These are phyloP conservation scores for Sitophilus oryzae DNA, from an alignment of 1,140 invertebrate species.

Conservation along the genomic window DNA sequence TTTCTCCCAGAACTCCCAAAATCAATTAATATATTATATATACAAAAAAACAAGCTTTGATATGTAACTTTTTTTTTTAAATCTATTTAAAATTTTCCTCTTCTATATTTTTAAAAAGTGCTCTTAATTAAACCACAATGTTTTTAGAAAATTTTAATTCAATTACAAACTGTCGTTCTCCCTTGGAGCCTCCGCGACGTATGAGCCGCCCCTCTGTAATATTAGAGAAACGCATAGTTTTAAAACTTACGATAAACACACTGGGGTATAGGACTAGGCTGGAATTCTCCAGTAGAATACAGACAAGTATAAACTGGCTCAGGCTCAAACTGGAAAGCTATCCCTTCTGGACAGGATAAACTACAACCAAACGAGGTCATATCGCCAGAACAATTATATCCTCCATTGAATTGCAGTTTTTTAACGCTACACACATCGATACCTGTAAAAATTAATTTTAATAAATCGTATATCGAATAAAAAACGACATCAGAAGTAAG, in stretches of 20 bases:
- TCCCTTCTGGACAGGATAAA: conserved; percentile 59
- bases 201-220: conserved; percentile 62
- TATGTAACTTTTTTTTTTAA: no score
- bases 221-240: conserved; percentile 56
- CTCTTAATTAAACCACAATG: no score
- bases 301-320: conserved; percentile 60
- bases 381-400: conserved; percentile 61
- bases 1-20: no score
- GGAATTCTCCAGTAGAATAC: conserved; percentile 61
- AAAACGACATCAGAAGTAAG: background rate
- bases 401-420: conserved; percentile 67
- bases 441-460: conserved; percentile 45
- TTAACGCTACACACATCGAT: conserved; percentile 52
- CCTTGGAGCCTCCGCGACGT: no score
- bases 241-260: conserved; percentile 64
- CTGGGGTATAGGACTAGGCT: conserved; percentile 64
- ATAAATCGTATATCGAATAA: background rate
- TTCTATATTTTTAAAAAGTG: no score
- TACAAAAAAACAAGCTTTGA: no score
- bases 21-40: background rate
- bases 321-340: conserved; percentile 55
- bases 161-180: no score
- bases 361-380: conserved; percentile 55
- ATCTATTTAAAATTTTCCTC: no score
- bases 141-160: no score